Evolutionary conservation across 2,888 invertebrate species (phyloP).

Genomic region (Morpho helenor): DNA sequence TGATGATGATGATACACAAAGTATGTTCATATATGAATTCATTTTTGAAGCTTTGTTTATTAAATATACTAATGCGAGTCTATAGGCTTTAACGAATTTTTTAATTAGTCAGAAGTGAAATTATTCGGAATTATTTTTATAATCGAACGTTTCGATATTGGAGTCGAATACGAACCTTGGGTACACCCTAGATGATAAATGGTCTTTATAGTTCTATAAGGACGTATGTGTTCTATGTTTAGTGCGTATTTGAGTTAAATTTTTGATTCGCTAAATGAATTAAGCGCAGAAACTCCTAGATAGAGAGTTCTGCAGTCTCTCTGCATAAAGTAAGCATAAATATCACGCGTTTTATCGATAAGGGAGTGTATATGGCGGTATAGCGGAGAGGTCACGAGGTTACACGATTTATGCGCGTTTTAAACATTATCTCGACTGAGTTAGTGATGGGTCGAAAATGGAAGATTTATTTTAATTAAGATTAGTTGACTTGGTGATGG

Average conservation of each 20-base stretch:
- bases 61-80: too few species aligned
- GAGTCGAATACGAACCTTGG: too few species aligned
- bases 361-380: constrained; percentile 32
- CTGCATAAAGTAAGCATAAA: constrained; percentile 64
- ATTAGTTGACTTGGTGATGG: neutral
- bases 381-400: constrained; percentile 27
- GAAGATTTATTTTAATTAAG: constrained; percentile 9
- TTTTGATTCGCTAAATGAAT: constrained; percentile 61
- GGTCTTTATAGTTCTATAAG: too few species aligned
- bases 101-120: too few species aligned
- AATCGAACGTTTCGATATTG: too few species aligned
- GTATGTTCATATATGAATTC: too few species aligned
- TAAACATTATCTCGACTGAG: constrained; percentile 23
- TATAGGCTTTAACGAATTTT: too few species aligned
- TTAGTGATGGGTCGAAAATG: constrained; percentile 16
- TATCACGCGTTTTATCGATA: constrained; percentile 50
- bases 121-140: too few species aligned
- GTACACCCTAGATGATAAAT: too few species aligned
- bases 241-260: constrained; percentile 32
- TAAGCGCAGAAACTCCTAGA: constrained; percentile 47
- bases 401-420: constrained; percentile 22
- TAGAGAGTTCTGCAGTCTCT: constrained; percentile 46
- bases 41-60: too few species aligned
- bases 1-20: too few species aligned
- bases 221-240: too few species aligned